A percentile compares a stretch with the other conserved stretches of the same genome.
These are phyloP conservation scores for Sus cebifrons DNA, from an alignment of 2,797 vertebrate species.

Conservation along the genomic window DNA sequence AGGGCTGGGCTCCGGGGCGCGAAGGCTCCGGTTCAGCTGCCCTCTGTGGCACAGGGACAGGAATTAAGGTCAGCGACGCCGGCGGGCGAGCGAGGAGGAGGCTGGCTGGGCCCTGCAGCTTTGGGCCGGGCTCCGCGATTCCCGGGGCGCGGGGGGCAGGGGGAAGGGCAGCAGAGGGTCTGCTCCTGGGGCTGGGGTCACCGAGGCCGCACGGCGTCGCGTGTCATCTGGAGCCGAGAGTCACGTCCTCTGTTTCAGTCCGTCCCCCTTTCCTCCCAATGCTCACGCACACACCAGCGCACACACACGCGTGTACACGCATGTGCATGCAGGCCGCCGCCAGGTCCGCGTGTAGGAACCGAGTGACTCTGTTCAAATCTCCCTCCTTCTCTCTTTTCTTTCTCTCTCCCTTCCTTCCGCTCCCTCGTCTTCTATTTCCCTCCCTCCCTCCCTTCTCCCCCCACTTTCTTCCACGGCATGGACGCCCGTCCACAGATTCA, in stretches of 20 bases:
- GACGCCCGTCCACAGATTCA: background rate
- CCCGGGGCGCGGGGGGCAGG: accelerated
- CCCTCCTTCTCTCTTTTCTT: accelerated
- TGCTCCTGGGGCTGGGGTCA: accelerated
- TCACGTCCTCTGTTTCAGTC: accelerated
- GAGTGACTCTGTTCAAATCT: accelerated
- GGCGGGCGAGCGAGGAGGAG: accelerated
- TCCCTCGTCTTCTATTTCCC: accelerated
- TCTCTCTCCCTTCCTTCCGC: accelerated
- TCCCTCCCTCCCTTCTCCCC: accelerated
- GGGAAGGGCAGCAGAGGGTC: too few species aligned
- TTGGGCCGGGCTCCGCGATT: accelerated
- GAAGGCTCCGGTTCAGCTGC: accelerated
- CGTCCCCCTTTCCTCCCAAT: accelerated
- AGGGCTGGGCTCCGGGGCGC: accelerated
- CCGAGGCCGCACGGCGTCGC: accelerated
- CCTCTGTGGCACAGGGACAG: accelerated
- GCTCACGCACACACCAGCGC: accelerated
- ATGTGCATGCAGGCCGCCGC: accelerated
- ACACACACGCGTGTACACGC: background rate
- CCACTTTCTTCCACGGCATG: too few species aligned
- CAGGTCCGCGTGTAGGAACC: accelerated
- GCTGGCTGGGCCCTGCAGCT: accelerated
- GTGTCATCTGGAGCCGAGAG: accelerated
- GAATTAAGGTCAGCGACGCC: accelerated